phyloP scores from a whole-genome alignment of 2,888 invertebrate genomes.

The Agrochola lota region DNA sequence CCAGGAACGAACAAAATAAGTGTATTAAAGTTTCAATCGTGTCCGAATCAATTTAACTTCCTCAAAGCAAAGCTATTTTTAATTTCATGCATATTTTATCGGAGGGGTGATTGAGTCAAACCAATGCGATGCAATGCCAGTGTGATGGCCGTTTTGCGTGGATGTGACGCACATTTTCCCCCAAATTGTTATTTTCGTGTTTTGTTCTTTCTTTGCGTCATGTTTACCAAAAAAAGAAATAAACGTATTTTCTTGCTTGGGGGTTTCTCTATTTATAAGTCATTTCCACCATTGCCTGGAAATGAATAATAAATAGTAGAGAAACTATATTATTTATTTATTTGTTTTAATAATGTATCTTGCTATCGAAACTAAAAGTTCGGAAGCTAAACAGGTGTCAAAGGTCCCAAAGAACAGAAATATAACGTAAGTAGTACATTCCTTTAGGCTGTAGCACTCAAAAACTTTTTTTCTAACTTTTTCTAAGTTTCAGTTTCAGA shows the following conservation, averaged over 20 bases:
- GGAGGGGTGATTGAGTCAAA: not conserved
- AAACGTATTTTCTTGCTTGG: too few species aligned
- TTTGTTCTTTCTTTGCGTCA: too few species aligned
- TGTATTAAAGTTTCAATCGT: slow-evolving; percentile 32
- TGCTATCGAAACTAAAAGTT: not conserved
- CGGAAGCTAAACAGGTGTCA: slow-evolving; percentile 13
- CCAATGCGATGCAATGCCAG: too few species aligned
- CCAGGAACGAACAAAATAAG: slow-evolving; percentile 8
- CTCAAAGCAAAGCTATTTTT: slow-evolving; percentile 23
- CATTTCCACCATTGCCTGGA: not conserved
- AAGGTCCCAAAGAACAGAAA: slow-evolving; percentile 13
- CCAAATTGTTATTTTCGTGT: too few species aligned
- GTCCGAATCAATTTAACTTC: slow-evolving; percentile 19
- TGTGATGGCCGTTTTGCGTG: too few species aligned
- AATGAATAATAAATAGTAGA: not conserved
- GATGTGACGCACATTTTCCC: too few species aligned
- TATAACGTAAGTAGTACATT: not conserved
- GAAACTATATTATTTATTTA: not conserved
- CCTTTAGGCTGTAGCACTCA: not conserved
- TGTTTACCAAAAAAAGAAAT: too few species aligned
- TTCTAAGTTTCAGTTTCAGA: not conserved
- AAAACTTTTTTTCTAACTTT: not conserved
- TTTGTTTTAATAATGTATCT: not conserved
- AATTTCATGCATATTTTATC: slow-evolving; percentile 26
- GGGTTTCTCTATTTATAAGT: too few species aligned